Percentiles rank a stretch among this genome's conserved stretches.
These are phyloP conservation scores for Geodia barretti DNA, from an alignment of 37 sponge, comb jelly and placozoan genomes.

Conservation along the genomic window DNA sequence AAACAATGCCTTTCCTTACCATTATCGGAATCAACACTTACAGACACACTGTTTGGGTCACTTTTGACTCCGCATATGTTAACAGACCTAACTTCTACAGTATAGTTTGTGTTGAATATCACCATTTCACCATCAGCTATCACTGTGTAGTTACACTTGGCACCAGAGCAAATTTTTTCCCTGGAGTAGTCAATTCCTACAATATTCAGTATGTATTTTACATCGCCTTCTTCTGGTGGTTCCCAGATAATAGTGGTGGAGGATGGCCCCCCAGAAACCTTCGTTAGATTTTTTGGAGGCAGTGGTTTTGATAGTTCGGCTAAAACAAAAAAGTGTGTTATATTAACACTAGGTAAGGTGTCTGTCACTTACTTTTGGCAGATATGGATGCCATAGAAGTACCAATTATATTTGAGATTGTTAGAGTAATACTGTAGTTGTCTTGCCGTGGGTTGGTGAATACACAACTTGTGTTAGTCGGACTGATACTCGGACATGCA, in stretches of 20 bases:
- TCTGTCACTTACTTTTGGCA: not conserved
- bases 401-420: not conserved
- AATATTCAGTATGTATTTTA: too few species aligned
- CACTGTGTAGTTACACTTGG: not conserved
- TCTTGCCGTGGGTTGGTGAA: not conserved
- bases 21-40: too few species aligned
- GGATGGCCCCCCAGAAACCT: too few species aligned
- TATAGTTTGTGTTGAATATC: not conserved
- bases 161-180: not conserved
- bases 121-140: not conserved
- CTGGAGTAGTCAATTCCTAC: not conserved
- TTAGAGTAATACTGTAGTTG: not conserved
- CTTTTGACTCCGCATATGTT: not conserved
- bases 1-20: too few species aligned
- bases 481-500: not conserved
- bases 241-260: too few species aligned
- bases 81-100: not conserved
- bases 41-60: not conserved
- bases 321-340: too few species aligned
- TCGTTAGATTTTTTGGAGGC: too few species aligned
- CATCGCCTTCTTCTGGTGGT: not conserved
- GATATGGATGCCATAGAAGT: not conserved
- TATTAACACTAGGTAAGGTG: not conserved
- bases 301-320: too few species aligned
- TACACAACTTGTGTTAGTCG: not conserved